Evolutionary conservation across 1,140 invertebrate species (phyloP).

Genomic region (Nasonia vitripennis): DNA sequence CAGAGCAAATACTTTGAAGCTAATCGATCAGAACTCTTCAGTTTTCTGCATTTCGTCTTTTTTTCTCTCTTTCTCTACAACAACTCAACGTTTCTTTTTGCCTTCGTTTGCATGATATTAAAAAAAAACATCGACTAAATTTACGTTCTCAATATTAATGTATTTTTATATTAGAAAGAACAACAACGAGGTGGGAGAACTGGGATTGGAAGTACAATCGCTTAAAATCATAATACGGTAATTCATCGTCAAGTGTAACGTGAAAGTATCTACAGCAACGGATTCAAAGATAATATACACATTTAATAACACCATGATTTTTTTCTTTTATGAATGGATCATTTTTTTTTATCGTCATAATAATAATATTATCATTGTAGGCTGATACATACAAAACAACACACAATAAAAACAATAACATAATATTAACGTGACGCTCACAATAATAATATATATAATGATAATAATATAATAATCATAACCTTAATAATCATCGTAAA

Average conservation of each 20-base stretch:
- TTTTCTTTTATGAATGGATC: conserved; percentile 65
- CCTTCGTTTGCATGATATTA: conserved; percentile 24
- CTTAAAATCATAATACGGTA: conserved; percentile 56
- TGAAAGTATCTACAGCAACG: conserved; percentile 59
- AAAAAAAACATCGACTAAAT: conserved; percentile 42
- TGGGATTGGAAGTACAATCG: conserved; percentile 55
- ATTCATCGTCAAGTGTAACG: conserved; percentile 46
- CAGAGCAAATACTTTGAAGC: conserved; percentile 51
- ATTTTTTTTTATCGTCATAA: conserved; percentile 66
- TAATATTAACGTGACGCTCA: conserved; percentile 75
- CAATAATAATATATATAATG: conserved; percentile 72
- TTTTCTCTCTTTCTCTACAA: conserved; percentile 37
- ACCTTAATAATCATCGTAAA: conserved; percentile 70
- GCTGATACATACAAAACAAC: conserved; percentile 75
- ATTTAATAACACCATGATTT: conserved; percentile 68
- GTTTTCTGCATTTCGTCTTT: conserved; percentile 28
- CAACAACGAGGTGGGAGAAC: conserved; percentile 53
- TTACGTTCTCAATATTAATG: conserved; percentile 44
- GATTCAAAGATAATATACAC: conserved; percentile 66
- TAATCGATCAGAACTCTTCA: conserved; percentile 45
- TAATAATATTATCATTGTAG: conserved; percentile 70
- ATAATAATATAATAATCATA: conserved; percentile 70
- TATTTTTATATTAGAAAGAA: conserved; percentile 49
- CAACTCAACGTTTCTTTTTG: conserved; percentile 34
- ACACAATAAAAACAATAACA: conserved; percentile 77